A percentile compares a stretch with the other conserved stretches of the same genome.
Evolutionary conservation across 2,888 invertebrate genomes (phyloP).

Genomic region (Lathronympha strigana): DNA sequence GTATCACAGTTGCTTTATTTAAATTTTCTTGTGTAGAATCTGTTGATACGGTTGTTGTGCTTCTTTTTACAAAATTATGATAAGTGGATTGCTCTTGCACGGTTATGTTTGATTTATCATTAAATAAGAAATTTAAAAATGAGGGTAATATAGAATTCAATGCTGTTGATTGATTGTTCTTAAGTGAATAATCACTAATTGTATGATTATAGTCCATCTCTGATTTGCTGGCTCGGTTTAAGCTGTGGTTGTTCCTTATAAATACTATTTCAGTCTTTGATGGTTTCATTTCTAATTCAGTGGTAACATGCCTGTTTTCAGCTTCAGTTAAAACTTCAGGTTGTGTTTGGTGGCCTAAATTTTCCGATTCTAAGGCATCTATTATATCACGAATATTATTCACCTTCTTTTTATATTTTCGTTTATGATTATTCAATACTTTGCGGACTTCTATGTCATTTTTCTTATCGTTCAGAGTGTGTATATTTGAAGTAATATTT

Average conservation of each 20-base stretch:
- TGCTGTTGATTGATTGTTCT: slow-evolving; percentile 45
- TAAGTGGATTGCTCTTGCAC: slow-evolving; percentile 8
- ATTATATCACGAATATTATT: slow-evolving; percentile 78
- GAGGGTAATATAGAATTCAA: slow-evolving; percentile 55
- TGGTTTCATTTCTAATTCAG: slow-evolving; percentile 19
- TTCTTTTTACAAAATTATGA: slow-evolving; percentile 15
- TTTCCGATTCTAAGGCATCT: slow-evolving; percentile 61
- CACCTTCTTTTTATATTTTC: slow-evolving; percentile 52
- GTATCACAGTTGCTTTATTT: slow-evolving; percentile 32
- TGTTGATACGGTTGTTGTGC: background rate
- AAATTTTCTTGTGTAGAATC: background rate
- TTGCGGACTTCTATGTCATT: slow-evolving; percentile 40
- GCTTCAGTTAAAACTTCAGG: slow-evolving; percentile 58
- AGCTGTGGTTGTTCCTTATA: background rate
- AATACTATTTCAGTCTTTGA: background rate
- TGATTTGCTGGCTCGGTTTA: background rate
- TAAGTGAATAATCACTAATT: background rate
- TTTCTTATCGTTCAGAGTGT: slow-evolving; percentile 39
- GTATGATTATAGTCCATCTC: background rate
- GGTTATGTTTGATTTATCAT: slow-evolving; percentile 47
- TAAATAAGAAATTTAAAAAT: slow-evolving; percentile 64
- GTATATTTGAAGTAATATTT: slow-evolving; percentile 12
- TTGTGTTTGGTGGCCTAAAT: slow-evolving; percentile 45
- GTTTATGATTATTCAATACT: slow-evolving; percentile 27
- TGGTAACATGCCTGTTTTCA: slow-evolving; percentile 52